Conservation (phyloP, 2,113 vertebrate genomes). For the Danionella cerebrum region DNA sequence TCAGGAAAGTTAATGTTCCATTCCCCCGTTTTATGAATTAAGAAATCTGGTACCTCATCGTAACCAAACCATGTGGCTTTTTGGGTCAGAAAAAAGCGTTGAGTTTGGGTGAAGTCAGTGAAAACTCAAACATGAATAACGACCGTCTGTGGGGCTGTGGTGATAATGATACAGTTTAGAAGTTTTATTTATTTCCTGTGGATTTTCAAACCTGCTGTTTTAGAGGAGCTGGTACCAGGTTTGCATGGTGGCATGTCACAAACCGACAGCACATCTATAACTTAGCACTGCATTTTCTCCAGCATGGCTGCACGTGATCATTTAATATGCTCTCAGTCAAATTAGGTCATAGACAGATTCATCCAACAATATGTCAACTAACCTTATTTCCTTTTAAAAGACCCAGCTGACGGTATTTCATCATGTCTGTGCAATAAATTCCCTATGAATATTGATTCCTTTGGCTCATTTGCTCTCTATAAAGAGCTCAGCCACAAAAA, state of each 20-base stretch:
- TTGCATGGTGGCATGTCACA: neutral
- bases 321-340: slow-evolving; percentile 4
- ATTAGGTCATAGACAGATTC: neutral
- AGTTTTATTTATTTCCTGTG: neutral
- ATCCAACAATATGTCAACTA: neutral
- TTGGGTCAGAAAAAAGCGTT: neutral
- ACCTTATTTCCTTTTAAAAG: neutral
- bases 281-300: neutral
- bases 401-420: neutral
- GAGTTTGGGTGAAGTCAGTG: neutral
- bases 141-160: neutral
- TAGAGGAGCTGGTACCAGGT: neutral
- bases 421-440: neutral
- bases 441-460: neutral
- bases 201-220: neutral
- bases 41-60: neutral
- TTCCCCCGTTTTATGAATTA: slow-evolving; percentile 7
- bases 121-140: neutral
- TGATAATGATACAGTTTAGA: neutral
- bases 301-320: neutral
- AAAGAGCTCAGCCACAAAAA: neutral
- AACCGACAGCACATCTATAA: slow-evolving; percentile 2
- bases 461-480: neutral
- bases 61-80: neutral
- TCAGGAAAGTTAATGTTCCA: neutral